Base-by-base conservation (phyloP, 2,113 vertebrate species). In the Lamprotornis superbus region DNA sequence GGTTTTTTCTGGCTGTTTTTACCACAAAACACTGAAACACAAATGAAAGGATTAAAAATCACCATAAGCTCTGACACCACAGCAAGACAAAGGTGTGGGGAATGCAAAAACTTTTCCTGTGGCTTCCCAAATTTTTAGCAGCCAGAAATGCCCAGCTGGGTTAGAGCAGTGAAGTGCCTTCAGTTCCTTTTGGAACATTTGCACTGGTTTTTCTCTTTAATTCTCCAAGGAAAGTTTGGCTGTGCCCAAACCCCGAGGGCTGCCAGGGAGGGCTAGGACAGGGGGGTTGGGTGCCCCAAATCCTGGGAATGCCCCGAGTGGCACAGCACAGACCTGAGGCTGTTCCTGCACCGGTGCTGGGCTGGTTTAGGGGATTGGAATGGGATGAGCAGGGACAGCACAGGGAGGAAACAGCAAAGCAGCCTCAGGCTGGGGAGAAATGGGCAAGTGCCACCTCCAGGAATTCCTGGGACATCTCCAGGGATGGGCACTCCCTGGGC, bases 31-130 rank as follows among this genome's bases (percentile, higher is more conserved):
- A 65, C 46, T 57, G 59, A 83, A 95, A 82, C 53, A 82, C 33
- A 95, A 96, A 94, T 57, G 28, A 83, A 91, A 86, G 75, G 67
- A 75, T 47, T 81, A 76, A 94, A 96, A 95, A 93, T 39, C 69
- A 93, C 64, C 85, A 83, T 24, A 81, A 37, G 44, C 85, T 83
- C 93, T 75, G 80, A 89, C 85, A 94, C 47, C 68, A 44, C 2
- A 11, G 65, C 64, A 56, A 90, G 94, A 73, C 63, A 49, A 56
- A 74, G 53, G 55, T 49, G 91, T 63, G 69, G 80, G 89, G 71
- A 33, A 90, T 9, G 53, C 57, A 40, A 57, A 87, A 93, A 73
- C 85, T 63, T 33, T 59, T 68, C 33, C 52, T 37, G 57, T 59
- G 68, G 19, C 68, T 61, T 76, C 85, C 87, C 75, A 84, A 55